Evolutionary conservation across 2,888 invertebrate species (phyloP).

Genomic region (Cosmopolites sordidus): DNA sequence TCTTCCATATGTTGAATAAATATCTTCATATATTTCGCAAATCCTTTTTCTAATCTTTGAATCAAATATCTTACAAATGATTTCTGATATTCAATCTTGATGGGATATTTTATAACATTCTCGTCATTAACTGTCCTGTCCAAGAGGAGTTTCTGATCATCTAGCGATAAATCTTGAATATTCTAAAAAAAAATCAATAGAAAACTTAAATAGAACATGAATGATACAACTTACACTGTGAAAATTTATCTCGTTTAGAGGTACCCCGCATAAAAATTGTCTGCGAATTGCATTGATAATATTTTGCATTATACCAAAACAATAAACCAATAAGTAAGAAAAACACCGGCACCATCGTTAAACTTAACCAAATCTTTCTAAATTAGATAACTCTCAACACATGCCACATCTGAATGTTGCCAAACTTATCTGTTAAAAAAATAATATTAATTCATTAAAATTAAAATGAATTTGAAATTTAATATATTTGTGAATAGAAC

Average conservation of each 20-base stretch:
- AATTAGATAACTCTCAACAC: too few relatives aligned
- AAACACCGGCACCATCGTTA: too few relatives aligned
- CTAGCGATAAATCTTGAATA: slow-evolving; percentile 33
- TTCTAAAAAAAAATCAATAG: slow-evolving; percentile 6
- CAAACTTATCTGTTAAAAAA: too few relatives aligned
- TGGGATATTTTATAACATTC: slow-evolving; percentile 56
- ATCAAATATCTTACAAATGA: slow-evolving; percentile 65
- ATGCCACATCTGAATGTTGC: too few relatives aligned
- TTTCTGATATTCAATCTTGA: slow-evolving; percentile 59
- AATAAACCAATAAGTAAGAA: background rate
- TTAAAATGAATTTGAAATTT: too few relatives aligned
- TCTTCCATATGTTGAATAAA: slow-evolving; percentile 60
- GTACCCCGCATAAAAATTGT: slow-evolving; percentile 42
- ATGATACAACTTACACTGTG: slow-evolving; percentile 25
- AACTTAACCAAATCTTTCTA: too few relatives aligned
- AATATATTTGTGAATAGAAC: too few relatives aligned
- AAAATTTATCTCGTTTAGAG: slow-evolving; percentile 29
- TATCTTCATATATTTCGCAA: slow-evolving; percentile 59
- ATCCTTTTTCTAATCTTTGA: slow-evolving; percentile 52
- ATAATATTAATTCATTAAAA: too few relatives aligned
- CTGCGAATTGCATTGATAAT: slow-evolving; percentile 31
- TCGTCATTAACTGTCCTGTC: slow-evolving; percentile 55
- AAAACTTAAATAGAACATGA: slow-evolving; percentile 1
- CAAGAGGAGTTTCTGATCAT: slow-evolving; percentile 58
- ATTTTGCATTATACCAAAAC: slow-evolving; percentile 1